Evolutionary conservation across 2,797 vertebrate species (phyloP).

Genomic region (Sebastes elongatus): DNA sequence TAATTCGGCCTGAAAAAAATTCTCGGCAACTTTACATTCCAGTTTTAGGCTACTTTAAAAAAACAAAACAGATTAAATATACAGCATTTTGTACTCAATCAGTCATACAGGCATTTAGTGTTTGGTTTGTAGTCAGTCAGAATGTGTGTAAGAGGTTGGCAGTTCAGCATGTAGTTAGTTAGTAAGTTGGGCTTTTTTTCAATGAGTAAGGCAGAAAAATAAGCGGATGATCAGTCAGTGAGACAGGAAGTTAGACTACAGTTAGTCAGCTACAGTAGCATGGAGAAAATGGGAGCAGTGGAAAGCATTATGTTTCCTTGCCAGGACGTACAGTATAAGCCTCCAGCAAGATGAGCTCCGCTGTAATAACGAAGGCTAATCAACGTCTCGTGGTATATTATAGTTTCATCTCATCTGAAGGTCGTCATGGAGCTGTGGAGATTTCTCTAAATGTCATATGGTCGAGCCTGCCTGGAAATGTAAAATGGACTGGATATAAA

Average conservation of each 20-base stretch:
- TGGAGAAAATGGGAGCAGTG: constrained; percentile 16
- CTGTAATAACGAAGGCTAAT: constrained; percentile 45
- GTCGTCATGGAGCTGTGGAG: neutral
- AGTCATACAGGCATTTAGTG: neutral
- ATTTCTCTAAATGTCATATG: constrained; percentile 39
- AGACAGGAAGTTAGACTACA: neutral
- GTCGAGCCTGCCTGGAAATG: constrained; percentile 13
- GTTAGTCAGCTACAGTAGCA: constrained; percentile 4
- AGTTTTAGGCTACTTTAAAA: no score
- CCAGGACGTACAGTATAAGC: constrained; percentile 27
- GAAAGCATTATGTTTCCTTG: constrained; percentile 18
- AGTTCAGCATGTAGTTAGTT: neutral
- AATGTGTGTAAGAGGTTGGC: neutral
- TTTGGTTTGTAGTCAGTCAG: neutral
- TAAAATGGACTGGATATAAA: neutral
- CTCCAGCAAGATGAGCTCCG: constrained; percentile 26
- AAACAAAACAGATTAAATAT: neutral
- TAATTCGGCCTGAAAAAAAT: no score
- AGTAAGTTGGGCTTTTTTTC: neutral
- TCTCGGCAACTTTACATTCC: no score
- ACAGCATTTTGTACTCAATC: neutral
- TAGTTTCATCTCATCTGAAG: constrained; percentile 35
- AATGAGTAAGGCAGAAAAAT: constrained; percentile 18
- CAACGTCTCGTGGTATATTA: constrained; percentile 39
- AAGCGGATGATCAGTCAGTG: constrained; percentile 20